Evolutionary conservation across 2,888 invertebrate genomes (phyloP).

Genomic region (Drosophila picticornis): DNA sequence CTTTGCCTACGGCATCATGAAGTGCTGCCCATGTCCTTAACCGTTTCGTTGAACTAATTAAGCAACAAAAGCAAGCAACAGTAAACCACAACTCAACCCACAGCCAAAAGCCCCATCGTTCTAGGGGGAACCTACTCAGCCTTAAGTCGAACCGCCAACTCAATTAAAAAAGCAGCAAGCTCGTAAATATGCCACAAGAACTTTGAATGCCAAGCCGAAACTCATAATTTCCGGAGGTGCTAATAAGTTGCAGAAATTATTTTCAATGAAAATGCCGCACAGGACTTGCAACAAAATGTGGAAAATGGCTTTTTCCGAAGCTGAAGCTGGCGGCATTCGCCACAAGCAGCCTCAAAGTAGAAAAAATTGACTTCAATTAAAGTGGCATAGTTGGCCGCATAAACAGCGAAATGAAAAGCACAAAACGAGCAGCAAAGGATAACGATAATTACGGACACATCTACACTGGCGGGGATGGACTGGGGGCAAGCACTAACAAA

Average conservation of each 20-base stretch:
- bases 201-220: slow-evolving; percentile 58
- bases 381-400: slow-evolving; percentile 76
- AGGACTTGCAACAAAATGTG: slow-evolving; percentile 41
- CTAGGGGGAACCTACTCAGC: slow-evolving; percentile 8
- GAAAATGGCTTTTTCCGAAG: neutral
- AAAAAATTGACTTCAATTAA: slow-evolving; percentile 79
- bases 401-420: slow-evolving; percentile 76
- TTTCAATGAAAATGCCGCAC: slow-evolving; percentile 64
- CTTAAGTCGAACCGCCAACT: slow-evolving; percentile 44
- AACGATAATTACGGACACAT: slow-evolving; percentile 73
- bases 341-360: slow-evolving; percentile 52
- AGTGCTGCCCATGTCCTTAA: slow-evolving; percentile 42
- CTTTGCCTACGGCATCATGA: slow-evolving; percentile 20
- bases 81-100: slow-evolving; percentile 23
- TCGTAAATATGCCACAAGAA: slow-evolving; percentile 67
- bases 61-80: slow-evolving; percentile 57
- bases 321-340: slow-evolving; percentile 29
- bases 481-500: slow-evolving; percentile 29
- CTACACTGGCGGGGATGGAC: neutral
- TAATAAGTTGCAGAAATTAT: slow-evolving; percentile 79
- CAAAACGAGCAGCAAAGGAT: slow-evolving; percentile 69
- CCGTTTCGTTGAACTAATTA: slow-evolving; percentile 65
- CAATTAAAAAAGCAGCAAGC: slow-evolving; percentile 67
- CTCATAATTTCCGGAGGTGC: slow-evolving; percentile 80
- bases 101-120: neutral